These are phyloP conservation scores for Hephaestus fuliginosus DNA, from an alignment of 2,797 vertebrate genomes.

Conservation along the genomic window DNA sequence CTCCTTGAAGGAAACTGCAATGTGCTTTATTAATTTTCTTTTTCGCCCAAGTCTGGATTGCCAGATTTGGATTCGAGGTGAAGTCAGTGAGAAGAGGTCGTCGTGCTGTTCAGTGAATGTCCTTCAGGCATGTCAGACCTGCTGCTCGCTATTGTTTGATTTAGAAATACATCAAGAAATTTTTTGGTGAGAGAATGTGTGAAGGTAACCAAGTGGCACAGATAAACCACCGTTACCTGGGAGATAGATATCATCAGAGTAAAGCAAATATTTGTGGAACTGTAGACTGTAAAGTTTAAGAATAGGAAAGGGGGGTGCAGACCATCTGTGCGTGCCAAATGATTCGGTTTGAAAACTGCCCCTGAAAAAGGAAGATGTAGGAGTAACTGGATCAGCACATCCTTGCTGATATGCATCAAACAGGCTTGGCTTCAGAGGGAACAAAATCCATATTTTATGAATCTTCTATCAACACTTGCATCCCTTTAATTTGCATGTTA, in stretches of 20 bases:
- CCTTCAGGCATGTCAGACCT: conserved; percentile 21
- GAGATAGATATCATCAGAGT: conserved; percentile 30
- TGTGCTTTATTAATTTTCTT: conserved; percentile 66
- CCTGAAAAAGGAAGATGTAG: conserved; percentile 23
- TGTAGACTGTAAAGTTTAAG: conserved; percentile 48
- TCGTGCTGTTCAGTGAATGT: conserved; percentile 53
- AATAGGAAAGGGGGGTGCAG: conserved; percentile 43
- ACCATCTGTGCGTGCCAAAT: conserved; percentile 55
- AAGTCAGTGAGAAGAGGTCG: conserved; percentile 67
- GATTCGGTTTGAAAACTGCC: conserved; percentile 36
- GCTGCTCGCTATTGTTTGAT: conserved; percentile 28
- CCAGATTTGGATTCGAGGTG: conserved; percentile 30
- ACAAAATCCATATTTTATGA: conserved; percentile 7
- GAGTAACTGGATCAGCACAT: conserved; percentile 20
- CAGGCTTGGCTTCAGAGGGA: conserved; percentile 8
- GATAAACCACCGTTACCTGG: conserved; percentile 18
- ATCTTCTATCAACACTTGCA: conserved; percentile 1
- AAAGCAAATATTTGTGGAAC: conserved; percentile 30
- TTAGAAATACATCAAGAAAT: conserved; percentile 24
- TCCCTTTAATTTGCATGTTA: conserved; percentile 35
- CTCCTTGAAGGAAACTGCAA: conserved; percentile 44
- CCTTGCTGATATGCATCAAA: conserved; percentile 14
- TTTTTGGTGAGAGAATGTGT: conserved; percentile 25
- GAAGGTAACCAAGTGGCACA: conserved; percentile 11
- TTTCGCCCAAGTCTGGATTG: conserved; percentile 46